Evolutionary conservation across 1,140 invertebrate genomes (phyloP).

Genomic region (Rhyacophila brunnea): DNA sequence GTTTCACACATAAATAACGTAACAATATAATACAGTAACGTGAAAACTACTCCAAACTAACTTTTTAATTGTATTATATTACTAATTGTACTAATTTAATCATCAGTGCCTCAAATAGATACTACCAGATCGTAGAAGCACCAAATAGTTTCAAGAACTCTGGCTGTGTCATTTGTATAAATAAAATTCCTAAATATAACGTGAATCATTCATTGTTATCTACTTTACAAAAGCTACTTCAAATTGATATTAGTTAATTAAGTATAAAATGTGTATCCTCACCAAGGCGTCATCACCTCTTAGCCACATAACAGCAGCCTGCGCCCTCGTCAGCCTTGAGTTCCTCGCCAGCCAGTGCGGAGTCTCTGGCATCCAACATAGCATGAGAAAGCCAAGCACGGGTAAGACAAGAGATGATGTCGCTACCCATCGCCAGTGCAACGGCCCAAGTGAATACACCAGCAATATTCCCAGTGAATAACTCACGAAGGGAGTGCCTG

Average conservation of each 20-base stretch:
- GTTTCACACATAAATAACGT: no score
- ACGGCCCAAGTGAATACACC: conserved; percentile 65
- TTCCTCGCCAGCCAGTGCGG: conserved; percentile 68
- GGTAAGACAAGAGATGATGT: conserved; percentile 62
- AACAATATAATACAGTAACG: no score
- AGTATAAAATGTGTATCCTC: conserved; percentile 22
- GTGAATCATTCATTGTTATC: no score
- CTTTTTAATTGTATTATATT: no score
- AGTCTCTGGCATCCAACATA: conserved; percentile 68
- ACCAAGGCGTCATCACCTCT: conserved; percentile 61
- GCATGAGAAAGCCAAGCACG: conserved; percentile 53
- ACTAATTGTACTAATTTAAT: no score
- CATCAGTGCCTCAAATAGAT: no score
- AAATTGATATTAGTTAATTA: background rate
- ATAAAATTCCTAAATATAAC: no score
- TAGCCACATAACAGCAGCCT: conserved; percentile 64
- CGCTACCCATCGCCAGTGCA: conserved; percentile 67
- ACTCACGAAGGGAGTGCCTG: conserved; percentile 64
- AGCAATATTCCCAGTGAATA: conserved; percentile 71
- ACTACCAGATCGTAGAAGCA: no score
- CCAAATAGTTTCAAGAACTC: no score
- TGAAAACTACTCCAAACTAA: no score
- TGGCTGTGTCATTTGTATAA: no score
- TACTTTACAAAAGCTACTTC: no score
- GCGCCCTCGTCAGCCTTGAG: conserved; percentile 61